Base-by-base conservation (phyloP, 2,113 vertebrate genomes). In the Mustela lutreola region DNA sequence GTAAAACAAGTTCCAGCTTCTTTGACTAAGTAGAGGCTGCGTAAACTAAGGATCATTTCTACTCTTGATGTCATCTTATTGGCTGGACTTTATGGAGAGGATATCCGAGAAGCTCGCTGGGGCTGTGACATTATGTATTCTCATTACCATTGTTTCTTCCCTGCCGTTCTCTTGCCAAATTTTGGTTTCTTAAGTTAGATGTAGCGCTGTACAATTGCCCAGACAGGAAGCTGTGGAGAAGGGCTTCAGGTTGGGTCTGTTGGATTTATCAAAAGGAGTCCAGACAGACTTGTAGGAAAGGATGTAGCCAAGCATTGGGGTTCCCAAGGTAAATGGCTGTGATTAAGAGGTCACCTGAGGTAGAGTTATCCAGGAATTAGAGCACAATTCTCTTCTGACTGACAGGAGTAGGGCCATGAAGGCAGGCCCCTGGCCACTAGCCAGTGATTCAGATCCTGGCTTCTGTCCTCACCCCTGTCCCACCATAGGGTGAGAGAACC, bases 401-500 rank as follows among this genome's bases (percentile, higher is more conserved):
- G 48, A 36, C 28, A 4, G 31, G 50, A 71, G 50, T 22, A 16
- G 45, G 58, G 58, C 48, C 33, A 0, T n/a, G 56, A 11, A 12
- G 2, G 9, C 42, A 16, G 82, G 31, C 15, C 11, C 22, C n/a
- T 0, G 12, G 53, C 62, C 26, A 12, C 12, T 1, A n/a, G 50
- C 33, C 16, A 50, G 56, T 0, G 14, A 67, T 7, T 80, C 45
- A 12, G 28, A 53, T 28, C 58, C 22, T 1, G 18, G 48, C 60
- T 39, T 86, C 26, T 11, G 8, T 7, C 24, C 39, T 39, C 24
- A 28, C 39, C 39, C 39, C 11, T 63, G 39, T 76, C 15, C 85
- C 19, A 22, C 10, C 11, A 0, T 0, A 10, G 67, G 33, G 24
- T 3, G 1, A 16, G 22, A 62, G 75, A n/a, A 63, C 11, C 36